Base-by-base conservation (phyloP, 1,140 invertebrate genomes). In the Conus ventricosus region DNA sequence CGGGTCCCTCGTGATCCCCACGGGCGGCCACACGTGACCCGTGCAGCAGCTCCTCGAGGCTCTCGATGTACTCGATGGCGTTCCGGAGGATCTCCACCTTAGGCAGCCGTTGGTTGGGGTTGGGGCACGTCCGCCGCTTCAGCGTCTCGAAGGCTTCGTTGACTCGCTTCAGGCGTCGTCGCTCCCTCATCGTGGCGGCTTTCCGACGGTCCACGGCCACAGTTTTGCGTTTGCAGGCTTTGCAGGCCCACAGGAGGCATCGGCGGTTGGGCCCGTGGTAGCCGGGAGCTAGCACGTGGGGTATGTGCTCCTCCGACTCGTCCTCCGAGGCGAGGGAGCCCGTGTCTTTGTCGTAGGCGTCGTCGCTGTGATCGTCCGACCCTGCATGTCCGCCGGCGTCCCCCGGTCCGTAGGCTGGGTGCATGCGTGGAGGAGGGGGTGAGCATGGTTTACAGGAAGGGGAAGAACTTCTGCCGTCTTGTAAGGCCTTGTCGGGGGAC, bases 61-160 rank as follows among this genome's bases (percentile, higher is more conserved):
- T 97, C 94, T 99, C 98, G 91, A 99, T 99, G 94, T 99, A 99
- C 92, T 99, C 99, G 93, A 99, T 99, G 63, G 99, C 99, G 93
- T 98, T 98, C 90, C 98, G 96, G 27, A 99, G 96, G 91, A 99
- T 99, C 95, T 99, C 99, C 84, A 99, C 98, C 96, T 99, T 99
- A 7, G 99, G 98, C 92, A 99, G 96, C 86, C 99, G 96, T 94
- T 99, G 99, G 93, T 98, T 98, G 2, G 98, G 98, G 95, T 99
- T 99, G 89, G 97, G 97, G 92, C 98, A 98, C 0, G 99, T 99
- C 90, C 98, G 95, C 92, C 97, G 96, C 94, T 99, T 99, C 75
- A 99, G 95, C 55, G 98, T 97, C 95, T 99, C 99, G 95, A 99
- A 99, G 0, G 99, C 99, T 95, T 99, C 99, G 95, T 99, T 99